Conservation (phyloP, 2,888 invertebrate genomes). For the Hirtodrosophila cameraria region DNA sequence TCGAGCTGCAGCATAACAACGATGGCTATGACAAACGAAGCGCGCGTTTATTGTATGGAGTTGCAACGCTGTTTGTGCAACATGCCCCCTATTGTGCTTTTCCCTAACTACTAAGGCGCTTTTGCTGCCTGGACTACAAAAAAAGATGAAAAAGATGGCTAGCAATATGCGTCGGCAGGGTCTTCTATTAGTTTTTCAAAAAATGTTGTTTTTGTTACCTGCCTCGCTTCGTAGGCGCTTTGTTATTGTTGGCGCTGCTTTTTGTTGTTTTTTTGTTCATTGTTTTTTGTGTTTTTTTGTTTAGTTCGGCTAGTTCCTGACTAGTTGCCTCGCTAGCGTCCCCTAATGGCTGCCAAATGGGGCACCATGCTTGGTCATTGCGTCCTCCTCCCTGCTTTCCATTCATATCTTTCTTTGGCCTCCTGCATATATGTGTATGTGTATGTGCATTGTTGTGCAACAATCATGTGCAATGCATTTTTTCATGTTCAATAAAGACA, state of each 20-base stretch:
- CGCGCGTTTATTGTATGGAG: slow-evolving; percentile 59
- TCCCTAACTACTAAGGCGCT: slow-evolving; percentile 9
- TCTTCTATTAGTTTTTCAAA: slow-evolving; percentile 39
- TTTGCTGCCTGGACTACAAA: background rate
- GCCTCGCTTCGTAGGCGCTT: slow-evolving; percentile 34
- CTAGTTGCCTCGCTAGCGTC: slow-evolving; percentile 23
- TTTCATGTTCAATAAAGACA: slow-evolving; percentile 75
- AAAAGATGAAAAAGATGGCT: slow-evolving; percentile 16
- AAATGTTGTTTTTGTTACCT: slow-evolving; percentile 16
- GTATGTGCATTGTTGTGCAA: no score
- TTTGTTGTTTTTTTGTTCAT: slow-evolving; percentile 35
- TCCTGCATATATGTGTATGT: slow-evolving; percentile 29
- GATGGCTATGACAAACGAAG: slow-evolving; percentile 33
- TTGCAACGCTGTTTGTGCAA: slow-evolving; percentile 38
- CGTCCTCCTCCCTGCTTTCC: slow-evolving; percentile 12
- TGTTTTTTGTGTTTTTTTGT: slow-evolving; percentile 41
- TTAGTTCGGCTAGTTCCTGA: background rate
- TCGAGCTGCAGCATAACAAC: slow-evolving; percentile 14
- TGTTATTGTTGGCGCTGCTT: slow-evolving; percentile 33
- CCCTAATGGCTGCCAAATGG: slow-evolving; percentile 71
- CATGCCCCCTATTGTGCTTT: background rate
- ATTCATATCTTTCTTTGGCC: background rate
- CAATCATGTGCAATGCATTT: slow-evolving; percentile 66
- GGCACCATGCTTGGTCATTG: slow-evolving; percentile 53
- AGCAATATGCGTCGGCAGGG: slow-evolving; percentile 40